A percentile compares a stretch with the other conserved stretches of the same genome.
Conservation (phyloP, 1,140 invertebrate species). For the Papilio helenus region DNA sequence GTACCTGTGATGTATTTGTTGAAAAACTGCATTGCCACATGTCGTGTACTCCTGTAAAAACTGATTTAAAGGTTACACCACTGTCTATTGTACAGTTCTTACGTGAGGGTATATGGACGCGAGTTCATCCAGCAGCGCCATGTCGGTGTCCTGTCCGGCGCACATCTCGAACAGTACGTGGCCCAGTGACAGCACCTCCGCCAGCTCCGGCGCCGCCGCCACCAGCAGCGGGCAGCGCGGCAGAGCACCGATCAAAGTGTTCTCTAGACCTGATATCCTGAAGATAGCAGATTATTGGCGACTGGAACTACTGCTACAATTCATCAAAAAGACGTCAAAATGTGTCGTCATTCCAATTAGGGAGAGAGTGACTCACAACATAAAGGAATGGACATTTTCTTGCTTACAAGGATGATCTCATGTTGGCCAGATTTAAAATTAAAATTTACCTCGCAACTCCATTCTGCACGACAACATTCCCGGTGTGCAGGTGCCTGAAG, state of each 20-base stretch:
- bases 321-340: too few species aligned
- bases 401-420: too few species aligned
- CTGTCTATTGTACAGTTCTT: slow-evolving; percentile 62
- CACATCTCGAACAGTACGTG: slow-evolving; percentile 96
- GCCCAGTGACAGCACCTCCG: slow-evolving; percentile 90
- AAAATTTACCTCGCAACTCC: slow-evolving; percentile 87
- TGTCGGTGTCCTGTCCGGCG: slow-evolving; percentile 90
- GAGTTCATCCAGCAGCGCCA: slow-evolving; percentile 88
- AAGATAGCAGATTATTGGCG: neutral
- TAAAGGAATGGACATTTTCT: too few species aligned
- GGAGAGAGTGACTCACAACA: too few species aligned
- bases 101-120: slow-evolving; percentile 90
- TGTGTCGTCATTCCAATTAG: too few species aligned
- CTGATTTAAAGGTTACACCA: neutral
- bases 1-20: too few species aligned
- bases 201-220: slow-evolving; percentile 80
- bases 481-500: slow-evolving; percentile 93
- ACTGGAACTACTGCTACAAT: too few species aligned
- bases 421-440: neutral
- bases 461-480: slow-evolving; percentile 95
- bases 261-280: slow-evolving; percentile 92
- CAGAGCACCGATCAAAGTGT: slow-evolving; percentile 90
- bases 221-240: slow-evolving; percentile 81
- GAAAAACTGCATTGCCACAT: neutral
- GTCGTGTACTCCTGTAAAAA: neutral